Percentiles rank a stretch among this genome's conserved stretches.
Conservation (phyloP, 2,797 vertebrate species). For the Halcyon chelicuti region DNA sequence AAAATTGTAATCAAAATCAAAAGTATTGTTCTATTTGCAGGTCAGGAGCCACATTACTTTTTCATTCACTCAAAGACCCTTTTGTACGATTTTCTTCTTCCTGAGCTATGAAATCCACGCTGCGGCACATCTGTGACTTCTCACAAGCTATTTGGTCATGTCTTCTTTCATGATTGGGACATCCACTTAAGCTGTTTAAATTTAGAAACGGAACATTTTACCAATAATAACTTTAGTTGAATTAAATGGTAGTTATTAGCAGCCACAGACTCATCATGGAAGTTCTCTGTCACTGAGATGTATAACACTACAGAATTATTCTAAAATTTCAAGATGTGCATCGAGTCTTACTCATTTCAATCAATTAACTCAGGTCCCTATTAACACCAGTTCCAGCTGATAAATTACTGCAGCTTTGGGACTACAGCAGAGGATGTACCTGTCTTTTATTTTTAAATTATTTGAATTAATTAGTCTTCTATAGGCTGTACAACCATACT, state of each 20-base stretch:
- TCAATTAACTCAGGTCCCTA: not conserved
- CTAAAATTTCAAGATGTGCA: not conserved
- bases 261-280: not conserved
- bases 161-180: not conserved
- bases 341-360: not conserved
- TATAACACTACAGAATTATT: slow-evolving; percentile 2
- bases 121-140: not conserved
- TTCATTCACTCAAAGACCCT: not conserved
- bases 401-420: slow-evolving; percentile 3
- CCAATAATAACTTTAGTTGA: not conserved
- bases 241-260: slow-evolving; percentile 34
- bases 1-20: not conserved
- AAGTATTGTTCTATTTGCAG: not conserved
- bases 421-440: not conserved
- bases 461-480: not conserved
- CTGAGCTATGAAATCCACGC: not conserved
- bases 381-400: not conserved
- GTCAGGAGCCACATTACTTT: not conserved
- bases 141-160: not conserved
- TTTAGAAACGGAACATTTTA: not conserved
- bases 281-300: not conserved
- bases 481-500: not conserved
- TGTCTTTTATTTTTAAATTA: not conserved
- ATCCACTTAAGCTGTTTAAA: not conserved
- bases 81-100: not conserved